Evolutionary conservation across 2,888 invertebrate genomes (phyloP).

Genomic region (Boloria euphrosyne): DNA sequence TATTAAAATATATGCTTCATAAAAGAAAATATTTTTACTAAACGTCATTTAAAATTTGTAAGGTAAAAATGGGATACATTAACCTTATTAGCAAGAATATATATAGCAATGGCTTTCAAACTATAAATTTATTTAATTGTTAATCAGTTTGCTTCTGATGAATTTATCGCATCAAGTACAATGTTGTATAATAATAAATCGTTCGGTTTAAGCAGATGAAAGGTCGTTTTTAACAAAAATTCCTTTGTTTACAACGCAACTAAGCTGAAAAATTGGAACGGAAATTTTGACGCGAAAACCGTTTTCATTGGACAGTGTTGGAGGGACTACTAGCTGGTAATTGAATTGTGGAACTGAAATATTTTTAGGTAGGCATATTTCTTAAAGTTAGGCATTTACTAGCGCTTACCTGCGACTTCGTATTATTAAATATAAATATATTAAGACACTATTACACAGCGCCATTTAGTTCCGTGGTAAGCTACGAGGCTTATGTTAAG

Average conservation of each 20-base stretch:
- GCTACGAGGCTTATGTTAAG: too few species aligned
- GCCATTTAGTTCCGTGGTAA: too few species aligned
- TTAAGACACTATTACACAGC: too few species aligned
- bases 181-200: conserved; percentile 43
- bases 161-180: conserved; percentile 30
- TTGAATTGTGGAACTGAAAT: conserved; percentile 15
- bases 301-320: conserved; percentile 34
- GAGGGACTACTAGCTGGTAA: conserved; percentile 14
- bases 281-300: conserved; percentile 39
- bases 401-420: too few species aligned
- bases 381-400: neutral
- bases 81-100: too few species aligned
- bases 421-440: too few species aligned
- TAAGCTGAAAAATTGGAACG: conserved; percentile 43
- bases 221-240: conserved; percentile 46
- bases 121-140: too few species aligned
- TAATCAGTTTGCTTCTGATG: neutral
- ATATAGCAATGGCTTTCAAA: too few species aligned
- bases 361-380: conserved; percentile 5
- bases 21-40: too few species aligned
- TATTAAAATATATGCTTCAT: too few species aligned
- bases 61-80: too few species aligned
- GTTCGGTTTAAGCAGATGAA: conserved; percentile 46
- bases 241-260: conserved; percentile 45
- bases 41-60: too few species aligned